phyloP scores from a whole-genome alignment of 2,113 vertebrate genomes.

The Ramphastos sulfuratus region DNA sequence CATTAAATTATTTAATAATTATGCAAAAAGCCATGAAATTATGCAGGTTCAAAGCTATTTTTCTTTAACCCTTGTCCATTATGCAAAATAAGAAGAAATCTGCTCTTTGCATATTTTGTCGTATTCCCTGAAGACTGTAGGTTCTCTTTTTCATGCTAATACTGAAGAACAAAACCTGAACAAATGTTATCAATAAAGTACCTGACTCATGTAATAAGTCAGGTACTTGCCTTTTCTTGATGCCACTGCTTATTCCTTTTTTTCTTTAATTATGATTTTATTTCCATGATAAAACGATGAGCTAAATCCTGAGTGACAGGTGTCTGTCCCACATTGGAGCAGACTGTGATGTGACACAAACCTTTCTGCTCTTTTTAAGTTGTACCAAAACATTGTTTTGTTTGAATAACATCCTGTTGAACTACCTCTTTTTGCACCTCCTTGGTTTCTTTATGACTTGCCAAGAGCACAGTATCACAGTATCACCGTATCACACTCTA shows the following conservation, averaged over 20 bases:
- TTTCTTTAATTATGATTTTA: background rate
- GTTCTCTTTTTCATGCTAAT: background rate
- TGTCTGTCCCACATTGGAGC: background rate
- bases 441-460: background rate
- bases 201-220: background rate
- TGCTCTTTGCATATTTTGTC: background rate
- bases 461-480: background rate
- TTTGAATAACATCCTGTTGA: background rate
- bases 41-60: conserved; percentile 24
- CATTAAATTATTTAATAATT: conserved; percentile 26
- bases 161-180: background rate
- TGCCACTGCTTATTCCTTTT: background rate
- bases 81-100: background rate
- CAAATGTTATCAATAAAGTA: background rate
- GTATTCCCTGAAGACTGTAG: background rate
- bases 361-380: background rate
- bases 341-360: background rate
- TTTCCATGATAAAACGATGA: background rate
- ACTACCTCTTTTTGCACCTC: background rate
- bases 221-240: background rate
- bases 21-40: conserved; percentile 14
- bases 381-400: background rate
- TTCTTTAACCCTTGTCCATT: conserved; percentile 8
- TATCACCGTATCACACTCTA: no score
- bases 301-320: background rate